These are phyloP conservation scores for Venturia canescens DNA, from an alignment of 1,140 invertebrate species.

Conservation along the genomic window DNA sequence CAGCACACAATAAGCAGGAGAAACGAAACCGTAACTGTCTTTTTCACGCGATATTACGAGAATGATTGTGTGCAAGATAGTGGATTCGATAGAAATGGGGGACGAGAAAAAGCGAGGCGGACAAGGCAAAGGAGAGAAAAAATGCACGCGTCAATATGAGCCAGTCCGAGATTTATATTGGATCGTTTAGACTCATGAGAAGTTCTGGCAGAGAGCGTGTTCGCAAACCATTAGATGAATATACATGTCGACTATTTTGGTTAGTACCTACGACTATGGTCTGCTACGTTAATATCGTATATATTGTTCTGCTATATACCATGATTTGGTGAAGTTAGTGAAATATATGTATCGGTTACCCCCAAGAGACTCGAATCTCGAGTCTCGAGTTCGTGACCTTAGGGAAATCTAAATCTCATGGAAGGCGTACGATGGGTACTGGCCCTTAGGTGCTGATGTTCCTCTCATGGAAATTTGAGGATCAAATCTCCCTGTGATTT, in stretches of 20 bases:
- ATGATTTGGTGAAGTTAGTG: background rate
- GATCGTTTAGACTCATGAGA: background rate
- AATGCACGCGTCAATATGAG: background rate
- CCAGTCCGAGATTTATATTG: background rate
- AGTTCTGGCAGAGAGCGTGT: background rate
- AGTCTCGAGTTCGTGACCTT: background rate
- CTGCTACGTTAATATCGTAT: background rate
- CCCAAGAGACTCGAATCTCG: background rate
- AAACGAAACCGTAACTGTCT: background rate
- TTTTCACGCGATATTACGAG: background rate
- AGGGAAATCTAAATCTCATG: conserved; percentile 20
- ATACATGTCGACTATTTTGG: background rate
- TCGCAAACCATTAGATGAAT: background rate
- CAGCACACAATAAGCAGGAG: background rate
- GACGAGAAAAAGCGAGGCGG: background rate
- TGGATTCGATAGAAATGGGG: background rate
- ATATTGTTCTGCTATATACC: background rate
- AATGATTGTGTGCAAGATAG: background rate
- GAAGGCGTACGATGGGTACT: background rate
- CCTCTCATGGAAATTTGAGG: conserved; percentile 4
- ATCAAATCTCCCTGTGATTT: conserved; percentile 1
- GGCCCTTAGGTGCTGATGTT: background rate
- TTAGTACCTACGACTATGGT: conserved; percentile 7
- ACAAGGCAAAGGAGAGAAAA: background rate
- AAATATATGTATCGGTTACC: background rate